These are phyloP conservation scores for Ophion costatus DNA, from an alignment of 2,888 invertebrate genomes.

Conservation along the genomic window DNA sequence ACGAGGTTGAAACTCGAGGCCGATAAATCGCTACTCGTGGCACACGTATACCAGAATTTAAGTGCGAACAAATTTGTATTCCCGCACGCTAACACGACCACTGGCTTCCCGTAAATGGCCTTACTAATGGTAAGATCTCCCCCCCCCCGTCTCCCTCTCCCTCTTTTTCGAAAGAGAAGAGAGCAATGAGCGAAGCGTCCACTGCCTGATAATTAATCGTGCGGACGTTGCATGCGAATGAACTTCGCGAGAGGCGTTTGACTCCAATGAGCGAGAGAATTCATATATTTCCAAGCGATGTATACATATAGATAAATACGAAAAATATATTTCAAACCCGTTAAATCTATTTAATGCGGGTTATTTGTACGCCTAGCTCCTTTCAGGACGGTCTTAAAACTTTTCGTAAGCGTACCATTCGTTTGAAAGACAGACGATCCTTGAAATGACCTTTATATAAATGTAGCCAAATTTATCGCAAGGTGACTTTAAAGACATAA, in stretches of 20 bases:
- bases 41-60: slow-evolving; percentile 77
- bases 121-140: slow-evolving; percentile 75
- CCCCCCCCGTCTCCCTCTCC: slow-evolving; percentile 59
- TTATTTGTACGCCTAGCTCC: too few species aligned
- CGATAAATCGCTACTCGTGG: slow-evolving; percentile 73
- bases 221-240: slow-evolving; percentile 77
- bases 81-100: slow-evolving; percentile 80
- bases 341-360: too few species aligned
- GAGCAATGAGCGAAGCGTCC: slow-evolving; percentile 17
- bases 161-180: slow-evolving; percentile 36
- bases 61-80: slow-evolving; percentile 83
- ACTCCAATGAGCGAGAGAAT: slow-evolving; percentile 51
- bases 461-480: too few species aligned
- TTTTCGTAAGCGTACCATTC: too few species aligned
- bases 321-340: too few species aligned
- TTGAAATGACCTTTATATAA: too few species aligned
- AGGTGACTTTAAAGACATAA: too few species aligned
- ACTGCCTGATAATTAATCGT: slow-evolving; percentile 77
- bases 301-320: slow-evolving; percentile 5
- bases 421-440: too few species aligned
- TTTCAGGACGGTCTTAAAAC: too few species aligned
- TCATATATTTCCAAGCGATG: slow-evolving; percentile 1
- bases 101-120: slow-evolving; percentile 81
- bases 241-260: slow-evolving; percentile 71
- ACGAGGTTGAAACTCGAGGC: slow-evolving; percentile 14